Evolutionary conservation across 2,113 vertebrate genomes (phyloP).

Genomic region (Paratilapia polleni): DNA sequence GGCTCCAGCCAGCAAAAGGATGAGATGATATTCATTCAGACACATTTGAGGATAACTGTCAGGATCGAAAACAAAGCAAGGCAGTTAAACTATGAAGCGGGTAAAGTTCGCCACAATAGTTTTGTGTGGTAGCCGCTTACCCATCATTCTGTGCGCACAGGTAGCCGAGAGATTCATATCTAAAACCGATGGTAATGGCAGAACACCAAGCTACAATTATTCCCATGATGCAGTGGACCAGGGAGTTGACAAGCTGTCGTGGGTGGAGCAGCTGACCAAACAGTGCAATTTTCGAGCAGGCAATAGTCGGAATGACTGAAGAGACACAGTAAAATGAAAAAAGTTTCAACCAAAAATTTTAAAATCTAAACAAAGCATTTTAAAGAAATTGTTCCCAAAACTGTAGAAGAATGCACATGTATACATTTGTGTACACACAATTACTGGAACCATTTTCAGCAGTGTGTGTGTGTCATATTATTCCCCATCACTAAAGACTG

Average conservation of each 20-base stretch:
- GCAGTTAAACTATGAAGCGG: not conserved
- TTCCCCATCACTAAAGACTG: not conserved
- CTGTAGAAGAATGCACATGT: not conserved
- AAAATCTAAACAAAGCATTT: not conserved
- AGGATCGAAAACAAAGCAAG: constrained; percentile 9
- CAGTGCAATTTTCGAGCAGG: constrained; percentile 90
- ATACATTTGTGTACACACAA: no score
- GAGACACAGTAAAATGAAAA: not conserved
- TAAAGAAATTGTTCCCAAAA: no score
- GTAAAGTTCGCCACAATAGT: not conserved
- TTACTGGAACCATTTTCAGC: not conserved
- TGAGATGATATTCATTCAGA: constrained; percentile 92
- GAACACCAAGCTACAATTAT: constrained; percentile 90
- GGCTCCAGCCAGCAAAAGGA: constrained; percentile 89
- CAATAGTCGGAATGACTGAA: constrained; percentile 90
- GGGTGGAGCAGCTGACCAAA: constrained; percentile 91
- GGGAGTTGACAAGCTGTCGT: constrained; percentile 86
- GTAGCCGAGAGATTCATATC: constrained; percentile 83
- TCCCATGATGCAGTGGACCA: constrained; percentile 88
- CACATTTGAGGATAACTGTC: constrained; percentile 76
- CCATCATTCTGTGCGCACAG: constrained; percentile 78
- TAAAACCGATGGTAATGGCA: constrained; percentile 85
- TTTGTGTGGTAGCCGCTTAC: constrained; percentile 68
- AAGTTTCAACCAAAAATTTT: not conserved
- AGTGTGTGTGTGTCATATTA: not conserved